phyloP scores from a whole-genome alignment of 1,140 invertebrate genomes.

The Anagrus nilaparvatae region DNA sequence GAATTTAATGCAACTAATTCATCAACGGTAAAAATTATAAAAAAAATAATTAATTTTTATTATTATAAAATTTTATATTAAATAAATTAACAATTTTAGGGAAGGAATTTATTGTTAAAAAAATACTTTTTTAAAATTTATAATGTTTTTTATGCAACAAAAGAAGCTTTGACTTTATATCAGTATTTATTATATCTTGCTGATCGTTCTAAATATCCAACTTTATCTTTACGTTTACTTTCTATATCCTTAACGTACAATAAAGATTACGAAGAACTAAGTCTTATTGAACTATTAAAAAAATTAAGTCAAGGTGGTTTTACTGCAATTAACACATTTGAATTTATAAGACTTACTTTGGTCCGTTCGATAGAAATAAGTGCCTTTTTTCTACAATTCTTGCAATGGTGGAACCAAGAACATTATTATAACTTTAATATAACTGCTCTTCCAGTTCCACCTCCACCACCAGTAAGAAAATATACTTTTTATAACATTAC shows the following conservation, averaged over 20 bases:
- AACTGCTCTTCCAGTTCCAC: slow-evolving; percentile 46
- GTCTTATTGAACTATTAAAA: slow-evolving; percentile 31
- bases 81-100: too few relatives aligned
- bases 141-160: slow-evolving; percentile 24
- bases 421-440: slow-evolving; percentile 42
- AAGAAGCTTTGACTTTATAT: slow-evolving; percentile 29
- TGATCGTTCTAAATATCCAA: slow-evolving; percentile 38
- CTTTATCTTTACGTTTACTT: slow-evolving; percentile 38
- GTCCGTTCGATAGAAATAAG: slow-evolving; percentile 50
- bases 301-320: slow-evolving; percentile 34
- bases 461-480: slow-evolving; percentile 44
- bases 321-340: slow-evolving; percentile 33
- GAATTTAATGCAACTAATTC: slow-evolving; percentile 20
- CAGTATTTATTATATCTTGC: slow-evolving; percentile 42
- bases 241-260: slow-evolving; percentile 42
- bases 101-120: slow-evolving; percentile 8
- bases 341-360: slow-evolving; percentile 40
- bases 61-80: slow-evolving; percentile 4
- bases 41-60: background rate
- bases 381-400: slow-evolving; percentile 60
- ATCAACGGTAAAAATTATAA: slow-evolving; percentile 1
- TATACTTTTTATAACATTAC: too few relatives aligned
- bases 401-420: slow-evolving; percentile 54
- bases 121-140: slow-evolving; percentile 25
- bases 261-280: slow-evolving; percentile 25